phyloP scores from a whole-genome alignment of 2,113 vertebrate species.

The Rousettus leschenaultii region DNA sequence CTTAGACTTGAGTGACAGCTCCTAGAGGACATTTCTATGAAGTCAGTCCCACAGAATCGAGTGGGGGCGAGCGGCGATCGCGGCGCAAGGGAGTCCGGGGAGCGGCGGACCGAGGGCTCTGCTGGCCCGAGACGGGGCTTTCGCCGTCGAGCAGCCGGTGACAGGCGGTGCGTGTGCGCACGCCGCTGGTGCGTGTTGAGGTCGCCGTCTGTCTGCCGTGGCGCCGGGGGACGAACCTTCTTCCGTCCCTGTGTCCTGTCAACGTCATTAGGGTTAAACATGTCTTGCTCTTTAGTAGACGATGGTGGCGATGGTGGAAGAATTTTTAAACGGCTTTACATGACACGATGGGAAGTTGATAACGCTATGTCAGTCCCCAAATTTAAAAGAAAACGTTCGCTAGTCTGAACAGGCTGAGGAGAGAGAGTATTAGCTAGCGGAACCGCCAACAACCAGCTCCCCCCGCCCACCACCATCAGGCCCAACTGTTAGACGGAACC shows the following conservation, averaged over 20 bases:
- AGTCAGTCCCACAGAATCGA: not conserved
- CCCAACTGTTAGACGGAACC: not conserved
- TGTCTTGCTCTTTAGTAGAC: not conserved
- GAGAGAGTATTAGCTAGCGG: not conserved
- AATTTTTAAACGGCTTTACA: not conserved
- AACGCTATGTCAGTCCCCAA: not conserved
- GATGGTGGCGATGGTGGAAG: not conserved
- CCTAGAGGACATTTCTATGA: not conserved
- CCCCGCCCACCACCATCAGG: not conserved
- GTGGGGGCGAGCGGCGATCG: not conserved
- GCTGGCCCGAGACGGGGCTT: not conserved
- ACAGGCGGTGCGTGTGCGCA: not conserved
- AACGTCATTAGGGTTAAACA: not conserved
- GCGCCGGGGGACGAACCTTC: not conserved
- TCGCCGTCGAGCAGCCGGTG: not conserved
- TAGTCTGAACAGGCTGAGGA: not conserved
- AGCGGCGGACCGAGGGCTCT: too few species aligned
- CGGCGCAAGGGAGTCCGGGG: not conserved
- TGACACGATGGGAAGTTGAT: not conserved
- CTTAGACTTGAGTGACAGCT: not conserved
- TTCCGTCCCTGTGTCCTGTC: not conserved
- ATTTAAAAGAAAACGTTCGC: conserved; percentile 2
- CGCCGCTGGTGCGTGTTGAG: not conserved
- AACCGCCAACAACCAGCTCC: not conserved
- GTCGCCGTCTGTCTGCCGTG: not conserved